Base-by-base conservation (phyloP, 2,797 vertebrate species). In the Leptodactylus fallax region DNA sequence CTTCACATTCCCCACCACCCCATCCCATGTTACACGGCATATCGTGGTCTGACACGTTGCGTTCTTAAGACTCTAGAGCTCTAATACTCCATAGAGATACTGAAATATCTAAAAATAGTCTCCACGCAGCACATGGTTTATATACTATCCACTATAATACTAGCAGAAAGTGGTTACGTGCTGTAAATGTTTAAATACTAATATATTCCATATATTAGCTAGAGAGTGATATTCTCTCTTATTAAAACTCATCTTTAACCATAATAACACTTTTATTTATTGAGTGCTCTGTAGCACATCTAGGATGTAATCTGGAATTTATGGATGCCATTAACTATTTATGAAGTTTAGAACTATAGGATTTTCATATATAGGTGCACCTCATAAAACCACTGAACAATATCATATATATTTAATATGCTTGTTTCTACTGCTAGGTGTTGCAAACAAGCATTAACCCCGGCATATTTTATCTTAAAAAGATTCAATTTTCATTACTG, bases 351-450 rank as follows among this genome's bases (percentile, higher is more conserved):
- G 77, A 65, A 51, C 56, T 56, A 74, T 74, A 49, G 19, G 71
- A 74, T 47, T 74, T 74, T 16, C 23, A 79, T 7, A 10, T 79
- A 63, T 63, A n/a, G 79, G 21, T 45, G 14, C 16, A 47, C 58
- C 79, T 81, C 79, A 81, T 60, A 81, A 47, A 81, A 47, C 79
- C 36, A 21, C 36, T 63, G 79, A 81, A 49, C 58, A 81, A 63
- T 49, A 81, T 45, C 79, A 81, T 61, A 61, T 61, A 61, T 80
- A 56, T 56, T 79, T 79, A 9, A 56, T 79, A 56, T 9, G 19
- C 16, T 23, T 78, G n/a, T 78, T 27, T n/a, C 13, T 55, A n/a
- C 69, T 47, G 36, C 76, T 78, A 17, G 17, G 55, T 23, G 49
- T 56, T 78, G 23, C n/a, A 78, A 78, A 78, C 49, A 55, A 25